Percentiles rank a stretch among this genome's conserved stretches.
phyloP scores from a whole-genome alignment of 2,888 invertebrate species.

The Nebria brevicollis region DNA sequence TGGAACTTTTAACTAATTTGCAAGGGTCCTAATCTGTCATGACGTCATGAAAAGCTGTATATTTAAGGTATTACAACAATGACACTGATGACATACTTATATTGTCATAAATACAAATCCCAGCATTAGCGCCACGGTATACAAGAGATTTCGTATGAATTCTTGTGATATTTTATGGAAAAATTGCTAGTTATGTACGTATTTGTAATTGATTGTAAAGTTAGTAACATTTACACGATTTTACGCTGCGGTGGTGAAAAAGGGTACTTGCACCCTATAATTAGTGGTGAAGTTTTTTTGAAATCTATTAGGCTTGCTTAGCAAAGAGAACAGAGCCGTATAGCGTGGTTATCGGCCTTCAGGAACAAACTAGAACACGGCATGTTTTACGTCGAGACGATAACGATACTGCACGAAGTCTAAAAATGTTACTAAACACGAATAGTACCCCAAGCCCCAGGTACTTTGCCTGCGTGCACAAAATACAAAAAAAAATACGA shows the following conservation, averaged over 20 bases:
- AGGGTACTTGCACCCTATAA: not conserved
- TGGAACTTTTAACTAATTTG: too few species aligned
- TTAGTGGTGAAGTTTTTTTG: not conserved
- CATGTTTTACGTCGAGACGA: not conserved
- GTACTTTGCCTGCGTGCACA: not conserved
- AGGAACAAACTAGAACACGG: slow-evolving; percentile 20
- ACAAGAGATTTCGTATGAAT: too few species aligned
- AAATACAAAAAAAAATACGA: not conserved
- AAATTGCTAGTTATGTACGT: not conserved
- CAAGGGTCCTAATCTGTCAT: too few species aligned
- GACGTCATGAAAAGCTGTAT: too few species aligned
- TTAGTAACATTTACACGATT: not conserved
- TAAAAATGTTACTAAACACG: slow-evolving; percentile 1
- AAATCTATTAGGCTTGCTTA: slow-evolving; percentile 1
- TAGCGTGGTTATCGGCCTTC: slow-evolving; percentile 17
- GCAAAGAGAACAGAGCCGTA: not conserved
- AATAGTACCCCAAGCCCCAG: not conserved
- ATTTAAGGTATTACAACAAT: too few species aligned
- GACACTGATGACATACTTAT: too few species aligned
- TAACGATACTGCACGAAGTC: not conserved
- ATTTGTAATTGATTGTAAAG: not conserved
- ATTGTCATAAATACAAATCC: too few species aligned
- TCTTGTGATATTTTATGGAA: too few species aligned
- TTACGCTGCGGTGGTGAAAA: not conserved
- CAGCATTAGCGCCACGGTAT: too few species aligned